Evolutionary conservation across 2,888 invertebrate genomes (phyloP).

Genomic region (Panorpa germanica): DNA sequence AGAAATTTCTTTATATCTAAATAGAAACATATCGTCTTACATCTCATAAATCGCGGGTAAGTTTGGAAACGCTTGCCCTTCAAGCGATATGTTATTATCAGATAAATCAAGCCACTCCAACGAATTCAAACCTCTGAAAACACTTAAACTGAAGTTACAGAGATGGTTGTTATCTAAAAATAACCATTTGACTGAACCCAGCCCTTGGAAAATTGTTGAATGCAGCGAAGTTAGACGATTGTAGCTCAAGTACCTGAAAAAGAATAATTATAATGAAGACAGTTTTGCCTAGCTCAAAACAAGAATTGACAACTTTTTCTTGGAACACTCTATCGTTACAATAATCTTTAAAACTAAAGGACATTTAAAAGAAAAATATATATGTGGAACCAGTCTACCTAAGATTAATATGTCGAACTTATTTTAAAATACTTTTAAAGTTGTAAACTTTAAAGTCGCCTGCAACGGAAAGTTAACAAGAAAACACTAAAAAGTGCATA

Average conservation of each 20-base stretch:
- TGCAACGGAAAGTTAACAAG: too few relatives aligned
- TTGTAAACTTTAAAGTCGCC: too few relatives aligned
- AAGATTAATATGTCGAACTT: too few relatives aligned
- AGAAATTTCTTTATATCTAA: constrained; percentile 11
- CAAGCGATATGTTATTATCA: constrained; percentile 27
- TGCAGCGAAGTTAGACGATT: constrained; percentile 20
- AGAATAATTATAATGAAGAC: not conserved
- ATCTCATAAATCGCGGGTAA: constrained; percentile 26
- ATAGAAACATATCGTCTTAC: too few relatives aligned
- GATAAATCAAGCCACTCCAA: constrained; percentile 28
- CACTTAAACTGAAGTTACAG: constrained; percentile 21
- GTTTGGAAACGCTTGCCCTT: constrained; percentile 25
- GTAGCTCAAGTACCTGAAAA: constrained; percentile 19
- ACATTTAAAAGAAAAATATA: too few relatives aligned
- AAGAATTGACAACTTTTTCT: too few relatives aligned
- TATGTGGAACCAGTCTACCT: too few relatives aligned
- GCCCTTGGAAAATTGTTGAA: constrained; percentile 15
- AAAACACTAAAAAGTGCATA: too few relatives aligned
- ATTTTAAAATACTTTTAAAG: too few relatives aligned
- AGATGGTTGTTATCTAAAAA: constrained; percentile 28
- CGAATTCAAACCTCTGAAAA: constrained; percentile 22
- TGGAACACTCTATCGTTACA: too few relatives aligned
- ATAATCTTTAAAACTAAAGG: too few relatives aligned
- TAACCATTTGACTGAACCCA: constrained; percentile 26
- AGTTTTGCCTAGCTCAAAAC: not conserved